Percentiles rank a stretch among this genome's conserved stretches.
Evolutionary conservation across 2,888 invertebrate genomes (phyloP).

Genomic region (Gisinianus flammeolus): DNA sequence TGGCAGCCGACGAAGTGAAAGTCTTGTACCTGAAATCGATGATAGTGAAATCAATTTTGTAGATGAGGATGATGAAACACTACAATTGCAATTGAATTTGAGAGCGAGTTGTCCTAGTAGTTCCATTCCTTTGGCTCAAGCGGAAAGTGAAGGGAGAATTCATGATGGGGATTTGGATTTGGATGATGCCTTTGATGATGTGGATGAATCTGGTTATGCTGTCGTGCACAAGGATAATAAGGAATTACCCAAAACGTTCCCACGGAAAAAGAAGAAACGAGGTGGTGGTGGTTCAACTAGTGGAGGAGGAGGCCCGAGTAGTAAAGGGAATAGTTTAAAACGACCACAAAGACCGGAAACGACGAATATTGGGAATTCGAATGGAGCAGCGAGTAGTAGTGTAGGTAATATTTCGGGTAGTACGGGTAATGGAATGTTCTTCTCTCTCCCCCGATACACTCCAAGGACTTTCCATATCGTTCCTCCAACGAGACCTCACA

Average conservation of each 20-base stretch:
- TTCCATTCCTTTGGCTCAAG: constrained; percentile 25
- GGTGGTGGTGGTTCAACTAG: not conserved
- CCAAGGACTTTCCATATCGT: constrained; percentile 52
- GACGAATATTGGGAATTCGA: constrained; percentile 46
- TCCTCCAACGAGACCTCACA: constrained; percentile 54
- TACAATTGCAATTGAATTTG: not conserved
- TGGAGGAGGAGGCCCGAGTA: not conserved
- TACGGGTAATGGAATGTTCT: constrained; percentile 43
- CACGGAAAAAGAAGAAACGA: constrained; percentile 45
- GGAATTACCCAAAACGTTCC: constrained; percentile 46
- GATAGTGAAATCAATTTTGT: constrained; percentile 29
- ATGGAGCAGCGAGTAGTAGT: constrained; percentile 19
- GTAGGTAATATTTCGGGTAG: constrained; percentile 39
- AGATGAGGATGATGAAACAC: constrained; percentile 24
- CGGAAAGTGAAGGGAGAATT: constrained; percentile 35
- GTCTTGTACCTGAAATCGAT: constrained; percentile 20
- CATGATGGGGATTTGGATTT: constrained; percentile 36
- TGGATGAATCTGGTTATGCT: constrained; percentile 58
- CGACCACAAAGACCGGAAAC: constrained; percentile 47
- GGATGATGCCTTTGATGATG: constrained; percentile 47
- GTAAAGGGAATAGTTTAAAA: constrained; percentile 47
- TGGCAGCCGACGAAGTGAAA: not conserved
- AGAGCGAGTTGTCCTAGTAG: not conserved
- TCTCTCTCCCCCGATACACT: constrained; percentile 52
- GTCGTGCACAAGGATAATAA: constrained; percentile 49